Base-by-base conservation (phyloP, 2,888 invertebrate genomes). In the Entomobrya proxima region DNA sequence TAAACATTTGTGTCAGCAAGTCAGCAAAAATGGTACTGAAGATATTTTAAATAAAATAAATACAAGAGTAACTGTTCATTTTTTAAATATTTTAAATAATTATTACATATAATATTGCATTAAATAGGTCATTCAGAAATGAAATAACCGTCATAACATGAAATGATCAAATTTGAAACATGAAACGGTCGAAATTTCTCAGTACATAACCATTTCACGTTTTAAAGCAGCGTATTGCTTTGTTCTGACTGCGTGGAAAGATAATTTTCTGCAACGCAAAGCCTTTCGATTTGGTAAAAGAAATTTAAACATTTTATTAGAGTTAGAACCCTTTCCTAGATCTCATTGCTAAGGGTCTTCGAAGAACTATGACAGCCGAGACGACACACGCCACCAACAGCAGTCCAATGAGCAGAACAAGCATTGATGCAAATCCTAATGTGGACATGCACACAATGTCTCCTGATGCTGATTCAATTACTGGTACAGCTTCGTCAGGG, bases 361-460 rank as follows among this genome's bases (percentile, higher is more conserved):
- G 95, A 64, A 97, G 93, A 92, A 96, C 97, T 21, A 98, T 93
- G 90, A 97, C 95, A 27, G 96, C 96, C 74, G 97, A 97, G 88
- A 97, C 94, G 40, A 96, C 93, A 91, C 97, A 98, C 11, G 97
- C 97, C 85, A 96, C 94, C 82, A 97, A 93, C 89, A 98, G 93
- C 76, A 97, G 95, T 78, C 95, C 96, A 85, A 98, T 93, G 30
- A 98, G 93, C 67, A 97, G 94, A 75, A 97, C 94, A 35, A 98
- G 93, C 35, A 97, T 96, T 40, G 96, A 95, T 50, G 97, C 96
- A 91, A 98, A 98, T 13, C 97, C 97, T n/a, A 97, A 96, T 4
- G 97, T 97, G 0, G 97, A 97, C 88, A 90, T 90, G 67, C 90
- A 90, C 24, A 90, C 89, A 78, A 90, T 87, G 52, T 90, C 89